Conservation (phyloP, 2,888 invertebrate species). For the Labia minor region DNA sequence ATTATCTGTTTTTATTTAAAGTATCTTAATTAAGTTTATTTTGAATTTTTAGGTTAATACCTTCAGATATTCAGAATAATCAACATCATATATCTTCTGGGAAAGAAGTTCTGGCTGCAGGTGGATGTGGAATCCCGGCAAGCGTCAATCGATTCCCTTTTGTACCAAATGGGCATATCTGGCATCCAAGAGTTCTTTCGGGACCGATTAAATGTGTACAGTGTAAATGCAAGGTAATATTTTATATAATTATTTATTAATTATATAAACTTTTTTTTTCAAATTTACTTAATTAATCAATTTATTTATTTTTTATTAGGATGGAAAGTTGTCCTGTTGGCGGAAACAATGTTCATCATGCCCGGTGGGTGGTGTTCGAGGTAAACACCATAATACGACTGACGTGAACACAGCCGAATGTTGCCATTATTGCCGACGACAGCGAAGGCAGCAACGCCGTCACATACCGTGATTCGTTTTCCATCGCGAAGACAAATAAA, state of each 20-base stretch:
- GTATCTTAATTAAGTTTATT: no score
- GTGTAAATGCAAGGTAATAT: slow-evolving; percentile 78
- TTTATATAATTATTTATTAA: neutral
- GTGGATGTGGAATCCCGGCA: slow-evolving; percentile 63
- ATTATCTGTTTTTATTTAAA: no score
- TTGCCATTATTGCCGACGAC: slow-evolving; percentile 45
- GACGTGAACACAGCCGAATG: slow-evolving; percentile 42
- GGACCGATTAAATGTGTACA: slow-evolving; percentile 82
- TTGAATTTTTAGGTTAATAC: no score
- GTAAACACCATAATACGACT: slow-evolving; percentile 36
- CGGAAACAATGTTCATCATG: slow-evolving; percentile 58
- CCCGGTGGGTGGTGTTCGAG: slow-evolving; percentile 51
- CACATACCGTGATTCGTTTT: slow-evolving; percentile 30
- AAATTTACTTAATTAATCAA: no score
- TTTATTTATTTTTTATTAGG: slow-evolving; percentile 45
- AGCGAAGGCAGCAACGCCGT: slow-evolving; percentile 43
- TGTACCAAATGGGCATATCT: slow-evolving; percentile 61
- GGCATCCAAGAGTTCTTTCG: slow-evolving; percentile 78
- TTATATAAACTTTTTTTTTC: neutral
- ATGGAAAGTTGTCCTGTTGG: slow-evolving; percentile 68
- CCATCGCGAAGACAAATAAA: no score
- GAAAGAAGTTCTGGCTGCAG: slow-evolving; percentile 61
- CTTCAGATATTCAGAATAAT: no score
- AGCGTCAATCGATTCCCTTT: slow-evolving; percentile 43
- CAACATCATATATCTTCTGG: slow-evolving; percentile 36